Evolutionary conservation across 2,113 vertebrate genomes (phyloP).

Genomic region (Oreochromis tanganicae): DNA sequence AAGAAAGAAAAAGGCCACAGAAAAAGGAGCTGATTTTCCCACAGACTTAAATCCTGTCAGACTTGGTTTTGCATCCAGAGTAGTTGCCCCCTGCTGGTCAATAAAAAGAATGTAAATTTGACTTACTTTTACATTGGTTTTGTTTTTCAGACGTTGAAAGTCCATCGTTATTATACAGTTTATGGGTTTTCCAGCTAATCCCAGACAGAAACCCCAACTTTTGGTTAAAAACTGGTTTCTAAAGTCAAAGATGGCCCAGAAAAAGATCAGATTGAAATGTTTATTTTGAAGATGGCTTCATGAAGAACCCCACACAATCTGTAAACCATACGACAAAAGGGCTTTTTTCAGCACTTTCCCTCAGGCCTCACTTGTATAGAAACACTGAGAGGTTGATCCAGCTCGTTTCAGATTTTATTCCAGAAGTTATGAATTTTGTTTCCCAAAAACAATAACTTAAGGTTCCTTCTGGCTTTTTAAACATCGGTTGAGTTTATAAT

Average conservation of each 20-base stretch:
- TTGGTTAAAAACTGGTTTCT: neutral
- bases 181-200: neutral
- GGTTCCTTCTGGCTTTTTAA: neutral
- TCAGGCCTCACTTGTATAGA: neutral
- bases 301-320: neutral
- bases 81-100: neutral
- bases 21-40: neutral
- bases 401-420: neutral
- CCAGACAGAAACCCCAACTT: neutral
- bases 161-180: neutral
- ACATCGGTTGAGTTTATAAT: neutral
- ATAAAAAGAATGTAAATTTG: neutral
- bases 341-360: neutral
- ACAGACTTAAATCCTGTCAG: neutral
- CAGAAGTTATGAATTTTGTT: neutral
- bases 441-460: neutral
- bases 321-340: rapidly evolving
- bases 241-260: neutral
- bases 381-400: neutral
- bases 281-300: neutral
- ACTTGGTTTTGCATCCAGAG: neutral
- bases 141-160: neutral
- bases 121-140: rapidly evolving
- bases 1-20: neutral
- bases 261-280: neutral